phyloP scores from a whole-genome alignment of 2,113 vertebrate species.

The Dicaeum eximium region DNA sequence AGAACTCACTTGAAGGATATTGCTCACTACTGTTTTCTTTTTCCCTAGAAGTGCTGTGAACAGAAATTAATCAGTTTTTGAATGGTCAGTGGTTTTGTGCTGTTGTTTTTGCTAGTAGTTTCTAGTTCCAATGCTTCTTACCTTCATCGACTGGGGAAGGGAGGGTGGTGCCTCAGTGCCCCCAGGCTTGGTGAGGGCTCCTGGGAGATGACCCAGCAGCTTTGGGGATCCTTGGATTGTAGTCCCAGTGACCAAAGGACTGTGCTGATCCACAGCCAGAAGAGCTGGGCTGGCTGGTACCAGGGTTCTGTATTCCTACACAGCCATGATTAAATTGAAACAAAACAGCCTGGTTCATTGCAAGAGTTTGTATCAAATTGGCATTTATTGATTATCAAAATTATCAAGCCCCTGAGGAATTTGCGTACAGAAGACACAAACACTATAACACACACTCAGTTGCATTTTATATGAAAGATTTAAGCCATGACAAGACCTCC shows the following conservation, averaged over 20 bases:
- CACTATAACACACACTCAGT: background rate
- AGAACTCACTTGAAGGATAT: background rate
- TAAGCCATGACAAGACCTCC: background rate
- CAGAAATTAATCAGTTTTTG: background rate
- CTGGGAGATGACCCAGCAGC: background rate
- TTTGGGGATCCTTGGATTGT: background rate
- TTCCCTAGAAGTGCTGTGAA: background rate
- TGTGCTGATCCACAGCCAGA: background rate
- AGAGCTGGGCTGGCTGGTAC: background rate
- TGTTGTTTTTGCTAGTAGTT: background rate
- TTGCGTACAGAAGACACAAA: background rate
- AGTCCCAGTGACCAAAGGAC: background rate
- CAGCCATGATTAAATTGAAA: background rate
- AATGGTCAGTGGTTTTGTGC: background rate
- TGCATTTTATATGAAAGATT: background rate
- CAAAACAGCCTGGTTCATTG: background rate
- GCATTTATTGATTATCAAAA: constrained; percentile 13
- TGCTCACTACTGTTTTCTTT: background rate
- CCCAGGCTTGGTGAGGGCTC: background rate
- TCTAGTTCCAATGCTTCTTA: background rate
- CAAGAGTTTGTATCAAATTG: background rate
- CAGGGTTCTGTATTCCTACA: background rate
- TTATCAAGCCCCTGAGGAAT: background rate
- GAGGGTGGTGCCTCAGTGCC: background rate
- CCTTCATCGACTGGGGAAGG: background rate